A percentile compares a stretch with the other conserved stretches of the same genome.
Evolutionary conservation across 1,140 invertebrate species (phyloP).

Genomic region (Stenopsyche tienmushanensis): DNA sequence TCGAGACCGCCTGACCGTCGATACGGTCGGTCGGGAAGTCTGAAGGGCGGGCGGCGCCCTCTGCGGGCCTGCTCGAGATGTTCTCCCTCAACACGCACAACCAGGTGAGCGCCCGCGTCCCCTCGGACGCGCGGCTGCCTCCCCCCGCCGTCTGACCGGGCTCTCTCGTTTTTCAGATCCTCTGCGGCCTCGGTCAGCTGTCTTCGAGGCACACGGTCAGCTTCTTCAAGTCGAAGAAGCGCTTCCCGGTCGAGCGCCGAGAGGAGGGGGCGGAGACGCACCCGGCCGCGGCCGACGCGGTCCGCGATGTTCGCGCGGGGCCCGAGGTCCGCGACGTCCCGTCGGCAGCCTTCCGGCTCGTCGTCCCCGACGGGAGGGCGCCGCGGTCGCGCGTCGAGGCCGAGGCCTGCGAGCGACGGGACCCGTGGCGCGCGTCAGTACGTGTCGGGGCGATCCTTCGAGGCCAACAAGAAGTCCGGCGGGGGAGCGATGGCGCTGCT

Average conservation of each 20-base stretch:
- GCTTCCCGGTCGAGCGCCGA: conserved; percentile 45
- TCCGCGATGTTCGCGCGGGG: conserved; percentile 47
- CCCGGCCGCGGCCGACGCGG: conserved; percentile 42
- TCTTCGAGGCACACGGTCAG: conserved; percentile 51
- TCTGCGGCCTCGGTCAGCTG: conserved; percentile 54
- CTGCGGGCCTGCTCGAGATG: not conserved
- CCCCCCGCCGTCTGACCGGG: not conserved
- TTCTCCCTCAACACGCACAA: conserved; percentile 53
- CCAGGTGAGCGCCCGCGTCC: conserved; percentile 48
- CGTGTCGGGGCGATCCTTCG: conserved; percentile 49
- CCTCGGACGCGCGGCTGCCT: not conserved
- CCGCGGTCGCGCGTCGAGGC: conserved; percentile 30
- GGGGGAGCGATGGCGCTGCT: conserved; percentile 20
- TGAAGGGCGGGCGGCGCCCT: not conserved
- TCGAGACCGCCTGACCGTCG: too few species aligned
- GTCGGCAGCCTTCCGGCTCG: conserved; percentile 47
- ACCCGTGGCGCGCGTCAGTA: conserved; percentile 48
- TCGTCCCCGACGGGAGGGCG: conserved; percentile 39
- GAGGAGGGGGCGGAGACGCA: conserved; percentile 47
- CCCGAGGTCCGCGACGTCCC: conserved; percentile 48
- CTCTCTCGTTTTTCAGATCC: conserved; percentile 48
- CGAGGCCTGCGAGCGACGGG: not conserved
- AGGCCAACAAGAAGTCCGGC: conserved; percentile 49
- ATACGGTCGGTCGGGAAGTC: too few species aligned
- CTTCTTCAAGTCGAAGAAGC: conserved; percentile 52